Base-by-base conservation (phyloP, 2,113 vertebrate species). In the Muntiacus muntjak region DNA sequence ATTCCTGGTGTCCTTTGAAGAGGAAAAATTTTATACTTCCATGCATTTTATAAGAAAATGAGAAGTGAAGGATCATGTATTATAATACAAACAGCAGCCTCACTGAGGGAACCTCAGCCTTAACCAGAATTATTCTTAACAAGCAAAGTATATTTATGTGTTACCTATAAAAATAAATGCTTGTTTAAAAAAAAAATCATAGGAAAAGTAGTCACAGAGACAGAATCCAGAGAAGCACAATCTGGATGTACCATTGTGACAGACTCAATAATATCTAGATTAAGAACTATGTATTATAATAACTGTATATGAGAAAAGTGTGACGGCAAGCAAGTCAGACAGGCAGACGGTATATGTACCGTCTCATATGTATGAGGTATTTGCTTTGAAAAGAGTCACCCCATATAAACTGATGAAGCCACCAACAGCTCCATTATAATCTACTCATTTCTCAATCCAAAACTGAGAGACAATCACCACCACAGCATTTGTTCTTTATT, bases 31-130 rank as follows among this genome's bases (percentile, higher is more conserved):
- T 45, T 55, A 60, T 7, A 60, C 25, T 67, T 45, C 30, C n/a
- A 47, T 33, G 64, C 23, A 21, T 79, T 89, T 87, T 36, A 57
- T 58, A 67, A 96, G 89, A 50, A 47, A 97, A 82, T 43, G 95
- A 94, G 82, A 25, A 45, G 96, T 87, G 0, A 7, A 91, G 82
- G 91, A 33, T 52, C 23, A 85, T 26, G 4, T 58, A 54, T 85
- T 92, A 5, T 60, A 95, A 96, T n/a, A 40, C 1, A 87, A 81
- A 90, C 0, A 1, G 87, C 81, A 96, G 96, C 89, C 97, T 36
- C 86, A 87, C 96, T 97, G 95, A 97, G 62, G 83, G n/a, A 92
- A 57, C 12, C 52, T 45, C 19, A 54, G 55, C 43, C 58, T 82
- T 30, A 94, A 67, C 19, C 50, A 79, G 91, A 94, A 86, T 54